Evolutionary conservation across 23 tunicate genomes (phyloP).

Genomic region (Halocynthia aurantium): DNA sequence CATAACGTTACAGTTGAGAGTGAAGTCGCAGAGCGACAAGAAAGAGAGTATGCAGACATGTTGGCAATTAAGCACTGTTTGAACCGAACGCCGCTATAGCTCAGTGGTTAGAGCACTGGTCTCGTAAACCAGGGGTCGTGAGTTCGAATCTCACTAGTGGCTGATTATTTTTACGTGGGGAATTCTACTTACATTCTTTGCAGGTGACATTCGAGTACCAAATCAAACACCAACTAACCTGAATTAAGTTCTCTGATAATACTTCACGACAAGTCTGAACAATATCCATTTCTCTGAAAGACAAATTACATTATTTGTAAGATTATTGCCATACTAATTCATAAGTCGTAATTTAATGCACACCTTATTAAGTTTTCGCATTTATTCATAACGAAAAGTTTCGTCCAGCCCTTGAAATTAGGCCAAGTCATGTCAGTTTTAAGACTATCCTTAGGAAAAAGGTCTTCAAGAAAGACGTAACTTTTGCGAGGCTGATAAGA

Average conservation of each 20-base stretch:
- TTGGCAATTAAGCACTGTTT: not conserved
- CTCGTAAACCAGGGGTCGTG: slow-evolving; percentile 21
- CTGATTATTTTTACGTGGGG: not conserved
- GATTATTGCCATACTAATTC: not conserved
- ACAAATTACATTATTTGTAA: not conserved
- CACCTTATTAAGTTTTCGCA: not conserved
- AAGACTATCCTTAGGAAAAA: slow-evolving; percentile 4
- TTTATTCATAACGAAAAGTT: not conserved
- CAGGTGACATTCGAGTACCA: not conserved
- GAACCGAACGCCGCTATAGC: slow-evolving; percentile 3
- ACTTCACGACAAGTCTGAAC: not conserved
- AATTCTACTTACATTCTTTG: not conserved
- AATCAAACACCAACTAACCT: not conserved
- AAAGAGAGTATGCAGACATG: not conserved
- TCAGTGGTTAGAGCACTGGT: slow-evolving; percentile 22
- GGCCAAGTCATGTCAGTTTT: slow-evolving; percentile 5
- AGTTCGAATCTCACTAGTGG: slow-evolving; percentile 19
- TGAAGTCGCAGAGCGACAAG: not conserved
- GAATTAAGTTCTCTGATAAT: not conserved
- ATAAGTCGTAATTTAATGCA: not conserved
- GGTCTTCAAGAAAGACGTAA: slow-evolving; percentile 6
- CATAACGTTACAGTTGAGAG: not conserved
- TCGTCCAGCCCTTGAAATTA: not conserved
- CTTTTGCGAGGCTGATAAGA: not conserved
- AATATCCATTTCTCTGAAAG: not conserved